Evolutionary conservation across 1,140 invertebrate genomes (phyloP).

Genomic region (Triops cancriformis): DNA sequence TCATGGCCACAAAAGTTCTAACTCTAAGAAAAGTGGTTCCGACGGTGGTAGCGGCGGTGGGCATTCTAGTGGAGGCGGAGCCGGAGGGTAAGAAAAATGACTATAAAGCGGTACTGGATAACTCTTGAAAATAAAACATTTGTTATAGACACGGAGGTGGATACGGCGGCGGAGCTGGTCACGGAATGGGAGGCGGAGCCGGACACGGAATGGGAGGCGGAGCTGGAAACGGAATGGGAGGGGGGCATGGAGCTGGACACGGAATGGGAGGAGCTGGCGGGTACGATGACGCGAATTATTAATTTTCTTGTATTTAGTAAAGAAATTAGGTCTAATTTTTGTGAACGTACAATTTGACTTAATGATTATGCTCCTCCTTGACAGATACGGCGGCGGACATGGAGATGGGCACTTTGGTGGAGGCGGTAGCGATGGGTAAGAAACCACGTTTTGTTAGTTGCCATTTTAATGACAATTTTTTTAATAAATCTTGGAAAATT

Average conservation of each 20-base stretch:
- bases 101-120: too few relatives aligned
- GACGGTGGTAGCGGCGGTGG: not conserved
- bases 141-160: too few relatives aligned
- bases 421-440: not conserved
- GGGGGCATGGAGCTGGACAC: not conserved
- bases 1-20: not conserved
- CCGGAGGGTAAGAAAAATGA: not conserved
- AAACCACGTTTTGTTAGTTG: not conserved
- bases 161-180: too few relatives aligned
- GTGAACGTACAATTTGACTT: not conserved
- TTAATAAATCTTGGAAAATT: not conserved
- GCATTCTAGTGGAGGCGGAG: not conserved
- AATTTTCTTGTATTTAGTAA: too few relatives aligned
- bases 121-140: too few relatives aligned
- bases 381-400: not conserved
- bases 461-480: not conserved
- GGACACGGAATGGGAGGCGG: too few relatives aligned
- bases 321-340: not conserved
- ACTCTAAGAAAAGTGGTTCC: not conserved
- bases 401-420: not conserved
- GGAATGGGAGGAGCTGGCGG: not conserved
- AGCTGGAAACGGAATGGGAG: not conserved
- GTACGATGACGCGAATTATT: not conserved
- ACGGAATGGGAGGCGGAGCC: not conserved
- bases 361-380: not conserved